phyloP scores from a whole-genome alignment of 2,888 invertebrate genomes.

The Danaus chrysippus region DNA sequence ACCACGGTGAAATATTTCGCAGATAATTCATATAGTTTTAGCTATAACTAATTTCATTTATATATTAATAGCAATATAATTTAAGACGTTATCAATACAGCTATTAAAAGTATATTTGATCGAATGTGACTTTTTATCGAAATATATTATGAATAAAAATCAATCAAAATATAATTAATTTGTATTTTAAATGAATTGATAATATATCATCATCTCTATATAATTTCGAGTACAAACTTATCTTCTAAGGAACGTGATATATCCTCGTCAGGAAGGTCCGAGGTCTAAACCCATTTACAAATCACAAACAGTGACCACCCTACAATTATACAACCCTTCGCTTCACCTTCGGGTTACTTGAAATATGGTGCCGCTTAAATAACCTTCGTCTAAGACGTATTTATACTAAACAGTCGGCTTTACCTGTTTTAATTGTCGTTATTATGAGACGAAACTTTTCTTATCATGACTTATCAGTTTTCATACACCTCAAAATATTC shows the following conservation, averaged over 20 bases:
- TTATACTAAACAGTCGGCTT: constrained; percentile 41
- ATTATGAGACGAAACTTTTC: too few species aligned
- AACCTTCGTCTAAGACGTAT: constrained; percentile 32
- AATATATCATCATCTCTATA: constrained; percentile 47
- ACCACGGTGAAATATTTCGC: too few species aligned
- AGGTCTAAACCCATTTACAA: constrained; percentile 78
- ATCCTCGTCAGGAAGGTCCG: constrained; percentile 76
- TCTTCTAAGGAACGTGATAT: constrained; percentile 74
- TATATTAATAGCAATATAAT: too few species aligned
- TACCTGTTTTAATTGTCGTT: not conserved
- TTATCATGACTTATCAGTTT: too few species aligned
- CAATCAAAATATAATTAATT: constrained; percentile 27
- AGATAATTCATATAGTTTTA: too few species aligned
- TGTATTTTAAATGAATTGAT: not conserved
- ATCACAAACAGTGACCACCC: constrained; percentile 79
- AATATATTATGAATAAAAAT: too few species aligned
- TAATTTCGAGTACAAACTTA: constrained; percentile 64
- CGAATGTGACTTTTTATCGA: too few species aligned
- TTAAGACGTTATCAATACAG: too few species aligned
- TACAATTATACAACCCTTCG: constrained; percentile 58
- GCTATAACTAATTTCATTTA: too few species aligned
- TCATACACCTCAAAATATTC: too few species aligned
- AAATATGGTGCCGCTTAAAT: constrained; percentile 68
- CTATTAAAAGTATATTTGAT: too few species aligned
- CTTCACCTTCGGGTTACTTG: constrained; percentile 63